Evolutionary conservation across 2,888 invertebrate species (phyloP), one percentile per base, ranked within the genome.

Genomic region (Catocala nupta): DNA sequence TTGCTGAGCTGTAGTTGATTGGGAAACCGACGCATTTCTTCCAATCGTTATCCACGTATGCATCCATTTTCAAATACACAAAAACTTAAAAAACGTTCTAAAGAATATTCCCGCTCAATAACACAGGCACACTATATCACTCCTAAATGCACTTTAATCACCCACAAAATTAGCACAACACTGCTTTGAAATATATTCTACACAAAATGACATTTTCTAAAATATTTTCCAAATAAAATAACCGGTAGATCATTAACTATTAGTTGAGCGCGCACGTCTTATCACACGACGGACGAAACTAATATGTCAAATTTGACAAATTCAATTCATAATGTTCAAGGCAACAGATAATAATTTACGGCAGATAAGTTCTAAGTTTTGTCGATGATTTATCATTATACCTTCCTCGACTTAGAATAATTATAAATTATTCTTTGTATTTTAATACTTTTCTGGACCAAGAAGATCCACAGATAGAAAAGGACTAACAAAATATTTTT

Each of bases 1-100:
- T 92, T 63, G 86, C 90, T 4, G 94, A 93, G 68, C 89, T 88
- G 71, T 91, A 94, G 81, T 95, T 95, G 61, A 95, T 94, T 52
- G 92, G 89, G 66, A 95, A 92, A 9, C 94, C 94, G 55, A 95
- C 81, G 56, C 89, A 88, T 63, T 88, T 90, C 81, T 94, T 95
- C 94, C 95, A 95, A 69, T 94, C 94, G 51, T 88, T 86, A 71
- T 93, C 91, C 58, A 82, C 83, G 79, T 87, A 85, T 63, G 81
- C 70, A 78, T 88, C 88, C 92, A 93, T 92, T 81, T 77, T 84
- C 59, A 59, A 65, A 68, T 71, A 78, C 73, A 70, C 67, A 66
- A 68, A 67, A 76, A 74, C 73, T 77, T 53, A 66, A 65, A 67
- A 55, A 70, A 59, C 67, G 48, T 58, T 57, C 25, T 44, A 55